Evolutionary conservation across 2,113 vertebrate genomes (phyloP).

Genomic region (Sclerurus mexicanus): DNA sequence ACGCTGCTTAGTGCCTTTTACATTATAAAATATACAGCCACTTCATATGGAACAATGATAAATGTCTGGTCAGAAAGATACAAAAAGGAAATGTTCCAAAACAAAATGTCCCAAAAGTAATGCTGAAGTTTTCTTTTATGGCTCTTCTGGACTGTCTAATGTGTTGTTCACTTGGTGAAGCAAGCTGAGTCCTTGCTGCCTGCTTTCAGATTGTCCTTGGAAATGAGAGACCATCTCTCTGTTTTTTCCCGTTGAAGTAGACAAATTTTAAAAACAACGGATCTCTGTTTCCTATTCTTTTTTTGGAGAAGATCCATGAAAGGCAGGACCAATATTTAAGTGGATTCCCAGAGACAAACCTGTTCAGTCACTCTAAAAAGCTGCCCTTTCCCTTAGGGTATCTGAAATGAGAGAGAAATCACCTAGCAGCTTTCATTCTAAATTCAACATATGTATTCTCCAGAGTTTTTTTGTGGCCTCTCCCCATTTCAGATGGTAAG

Average conservation of each 20-base stretch:
- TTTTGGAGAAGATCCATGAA: background rate
- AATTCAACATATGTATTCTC: background rate
- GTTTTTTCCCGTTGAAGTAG: conserved; percentile 1
- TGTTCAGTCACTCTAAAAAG: background rate
- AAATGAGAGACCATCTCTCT: background rate
- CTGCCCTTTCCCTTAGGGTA: background rate
- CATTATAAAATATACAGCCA: background rate
- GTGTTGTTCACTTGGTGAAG: background rate
- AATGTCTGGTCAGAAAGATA: background rate
- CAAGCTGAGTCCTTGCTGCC: background rate
- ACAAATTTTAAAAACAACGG: background rate
- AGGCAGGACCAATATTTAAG: background rate
- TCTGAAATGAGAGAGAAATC: background rate
- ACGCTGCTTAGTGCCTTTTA: background rate
- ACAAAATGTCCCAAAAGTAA: background rate
- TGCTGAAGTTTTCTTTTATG: background rate
- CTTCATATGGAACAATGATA: background rate
- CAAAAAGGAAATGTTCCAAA: background rate
- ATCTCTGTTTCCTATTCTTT: background rate
- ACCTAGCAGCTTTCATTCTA: background rate
- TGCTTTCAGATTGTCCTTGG: background rate
- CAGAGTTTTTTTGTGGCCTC: background rate
- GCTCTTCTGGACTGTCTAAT: background rate
- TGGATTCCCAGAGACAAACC: background rate
- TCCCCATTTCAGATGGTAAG: background rate